Base-by-base conservation (phyloP, 2,888 invertebrate genomes). In the Chloroclystis v-ata region DNA sequence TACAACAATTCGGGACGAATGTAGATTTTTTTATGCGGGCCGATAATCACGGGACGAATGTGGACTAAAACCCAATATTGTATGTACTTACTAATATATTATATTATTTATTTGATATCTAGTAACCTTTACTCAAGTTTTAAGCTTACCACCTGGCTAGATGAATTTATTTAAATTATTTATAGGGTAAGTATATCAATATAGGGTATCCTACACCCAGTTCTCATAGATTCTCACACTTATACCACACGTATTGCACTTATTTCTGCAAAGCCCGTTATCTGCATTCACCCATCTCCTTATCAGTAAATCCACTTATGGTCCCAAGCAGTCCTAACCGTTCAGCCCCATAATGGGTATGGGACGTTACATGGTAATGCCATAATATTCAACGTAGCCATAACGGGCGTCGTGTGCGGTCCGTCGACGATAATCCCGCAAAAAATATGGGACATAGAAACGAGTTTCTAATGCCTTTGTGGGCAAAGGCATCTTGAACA, bases 331-430 rank as follows among this genome's bases (percentile, higher is more conserved):
- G 56, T 35, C 37, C 16, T 49, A 52, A 58, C 57, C 56, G 57
- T 59, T 58, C 49, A 40, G 42, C 37, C 37, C 50, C 50, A 50
- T 38, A 56, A 50, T 56, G 56, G 49, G 49, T 49, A 50, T 56
- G 56, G 49, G 51, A 52, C 43, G 50, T 52, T 48, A 49, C 49
- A 47, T 38, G 49, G 43, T 47, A 50, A 47, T 44, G 40, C 45
- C 39, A 46, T 52, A 52, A 46, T 33, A 44, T 42, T 39, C 41
- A 20, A 29, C 12, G 39, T 47, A 49, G 50, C 43, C 49, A 41
- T 61, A 61, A 56, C 42, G 54, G 46, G 53, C 62, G 28, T 54
- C 69, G 65, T 72, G 72, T 70, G 72, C 44, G 70, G 70, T 70
- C 68, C 50, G 39, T 55, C 54, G 44, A 49, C 53, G 69, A 65